phyloP scores from a whole-genome alignment of 92 coral and sea anemone genomes.

The Diadumene lineata region DNA sequence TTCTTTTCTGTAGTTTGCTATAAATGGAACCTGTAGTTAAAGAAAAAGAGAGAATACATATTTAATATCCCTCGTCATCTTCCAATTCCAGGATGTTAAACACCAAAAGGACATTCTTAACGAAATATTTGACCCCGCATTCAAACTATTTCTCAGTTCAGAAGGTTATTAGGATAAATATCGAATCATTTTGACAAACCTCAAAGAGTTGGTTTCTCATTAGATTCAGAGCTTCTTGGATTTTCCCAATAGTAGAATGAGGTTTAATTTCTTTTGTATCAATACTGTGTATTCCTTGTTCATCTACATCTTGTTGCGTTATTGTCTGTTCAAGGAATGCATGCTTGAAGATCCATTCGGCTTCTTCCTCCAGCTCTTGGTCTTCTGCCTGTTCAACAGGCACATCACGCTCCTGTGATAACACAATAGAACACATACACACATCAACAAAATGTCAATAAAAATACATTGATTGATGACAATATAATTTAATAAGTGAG shows the following conservation, averaged over 20 bases:
- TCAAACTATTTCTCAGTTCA: too few relatives aligned
- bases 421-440: too few relatives aligned
- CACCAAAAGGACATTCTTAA: too few relatives aligned
- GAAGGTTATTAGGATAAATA: too few relatives aligned
- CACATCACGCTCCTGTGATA: constrained; percentile 61
- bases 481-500: neutral
- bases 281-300: constrained; percentile 55
- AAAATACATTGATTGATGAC: neutral
- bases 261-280: constrained; percentile 74
- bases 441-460: neutral
- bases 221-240: constrained; percentile 88
- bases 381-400: constrained; percentile 90
- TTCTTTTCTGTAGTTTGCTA: constrained; percentile 96
- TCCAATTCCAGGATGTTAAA: neutral
- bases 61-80: neutral
- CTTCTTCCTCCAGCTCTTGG: constrained; percentile 95
- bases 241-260: constrained; percentile 76
- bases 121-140: too few relatives aligned
- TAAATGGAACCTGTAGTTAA: constrained; percentile 79
- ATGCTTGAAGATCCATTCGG: constrained; percentile 93
- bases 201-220: constrained; percentile 98
- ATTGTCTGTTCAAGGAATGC: constrained; percentile 87
- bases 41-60: neutral
- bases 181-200: too few relatives aligned
- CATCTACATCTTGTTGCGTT: constrained; percentile 86